Evolutionary conservation across 2,888 invertebrate genomes (phyloP), one percentile per base, ranked within the genome.

Genomic region (Sympetrum striolatum): DNA sequence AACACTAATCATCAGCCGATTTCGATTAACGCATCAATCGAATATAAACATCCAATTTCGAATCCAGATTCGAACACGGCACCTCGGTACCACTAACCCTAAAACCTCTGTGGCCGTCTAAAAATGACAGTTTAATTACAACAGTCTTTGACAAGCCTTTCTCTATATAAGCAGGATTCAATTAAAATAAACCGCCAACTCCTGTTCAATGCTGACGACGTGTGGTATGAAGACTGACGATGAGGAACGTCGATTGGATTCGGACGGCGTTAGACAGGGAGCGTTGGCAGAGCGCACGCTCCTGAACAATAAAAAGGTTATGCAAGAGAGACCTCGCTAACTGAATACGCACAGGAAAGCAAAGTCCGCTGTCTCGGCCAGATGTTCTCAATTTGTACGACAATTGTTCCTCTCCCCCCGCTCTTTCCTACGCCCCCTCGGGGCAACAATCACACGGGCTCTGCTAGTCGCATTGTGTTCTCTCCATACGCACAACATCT

Each of bases 341-440:
- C 64, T n/a, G 25, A 25, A 73, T 73, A 73, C 58, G 35, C 86
- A 35, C 82, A 25, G n/a, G 10, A 10, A 48, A 82, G 82, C 82
- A 58, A 53, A 82, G 91, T 90, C 81, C 80, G 81, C 91, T 91
- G 92, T 91, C 92, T 92, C 64, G 81, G 91, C 91, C 92, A 92
- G 92, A 91, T 92, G 92, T 91, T 92, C 92, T 92, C 92, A 92
- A 92, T 92, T 92, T 92, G 91, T 91, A 91, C 91, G 91, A 90
- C 92, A 92, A 92, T 92, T 92, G 92, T 92, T 91, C 91, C 90
- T 81, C 14, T 37, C 53, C 31, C 90, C 48, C 48, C 53, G 25
- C 15, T 48, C 64, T 64, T 25, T 64, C 60, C 10, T 25, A n/a
- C 64, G 22, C 25, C n/a, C 25, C 64, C n/a, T n/a, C n/a, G 60